Evolutionary conservation across 2,113 vertebrate genomes (phyloP).

Genomic region (Cavia aperea): DNA sequence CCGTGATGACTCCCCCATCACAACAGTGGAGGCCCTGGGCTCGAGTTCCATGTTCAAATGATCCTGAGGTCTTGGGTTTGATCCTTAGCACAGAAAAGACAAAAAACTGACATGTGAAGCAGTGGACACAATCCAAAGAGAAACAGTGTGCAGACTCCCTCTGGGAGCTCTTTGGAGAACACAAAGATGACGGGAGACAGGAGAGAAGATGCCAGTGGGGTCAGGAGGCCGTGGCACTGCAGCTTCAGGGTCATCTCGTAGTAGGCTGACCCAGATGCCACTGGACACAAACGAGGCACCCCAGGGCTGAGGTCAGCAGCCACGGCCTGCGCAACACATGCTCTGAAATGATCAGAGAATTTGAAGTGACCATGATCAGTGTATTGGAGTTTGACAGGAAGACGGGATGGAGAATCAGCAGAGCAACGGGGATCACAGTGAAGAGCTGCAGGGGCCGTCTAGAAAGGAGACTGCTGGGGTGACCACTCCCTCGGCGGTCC

Average conservation of each 20-base stretch:
- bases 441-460: not conserved
- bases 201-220: fast-evolving
- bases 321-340: not conserved
- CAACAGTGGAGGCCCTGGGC: not conserved
- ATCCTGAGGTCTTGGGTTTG: not conserved
- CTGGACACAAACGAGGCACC: fast-evolving
- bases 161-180: not conserved
- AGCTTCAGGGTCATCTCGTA: not conserved
- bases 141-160: not conserved
- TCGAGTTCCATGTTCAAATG: not conserved
- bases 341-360: not conserved
- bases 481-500: not conserved
- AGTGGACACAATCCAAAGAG: not conserved
- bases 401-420: too few relatives aligned
- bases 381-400: too few relatives aligned
- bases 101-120: not conserved
- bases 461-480: not conserved
- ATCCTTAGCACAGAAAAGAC: not conserved
- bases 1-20: not conserved
- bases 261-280: not conserved
- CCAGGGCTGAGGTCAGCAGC: not conserved
- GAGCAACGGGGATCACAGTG: not conserved
- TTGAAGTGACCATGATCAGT: not conserved
- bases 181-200: not conserved
- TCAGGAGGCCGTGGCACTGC: not conserved